phyloP scores from a whole-genome alignment of 2,113 vertebrate species.

The Chaenocephalus aceratus region DNA sequence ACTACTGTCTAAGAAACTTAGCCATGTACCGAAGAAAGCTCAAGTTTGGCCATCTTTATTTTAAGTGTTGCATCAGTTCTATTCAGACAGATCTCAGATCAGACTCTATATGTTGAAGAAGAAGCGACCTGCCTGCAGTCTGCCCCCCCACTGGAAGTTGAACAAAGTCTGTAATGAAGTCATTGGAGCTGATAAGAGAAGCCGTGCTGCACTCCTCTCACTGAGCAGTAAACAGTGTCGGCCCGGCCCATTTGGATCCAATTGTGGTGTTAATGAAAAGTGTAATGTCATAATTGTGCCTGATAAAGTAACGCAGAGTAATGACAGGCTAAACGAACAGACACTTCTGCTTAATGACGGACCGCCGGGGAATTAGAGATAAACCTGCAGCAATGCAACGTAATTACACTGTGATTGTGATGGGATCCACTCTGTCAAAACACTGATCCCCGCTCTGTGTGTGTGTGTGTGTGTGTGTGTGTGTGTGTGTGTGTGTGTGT shows the following conservation, averaged over 20 bases:
- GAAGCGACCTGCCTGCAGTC: background rate
- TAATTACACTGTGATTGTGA: slow-evolving; percentile 76
- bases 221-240: slow-evolving; percentile 40
- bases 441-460: slow-evolving; percentile 50
- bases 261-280: slow-evolving; percentile 66
- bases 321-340: slow-evolving; percentile 62
- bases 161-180: slow-evolving; percentile 39
- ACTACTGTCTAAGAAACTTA: too few species aligned
- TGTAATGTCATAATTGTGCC: slow-evolving; percentile 65
- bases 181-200: slow-evolving; percentile 54
- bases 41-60: background rate
- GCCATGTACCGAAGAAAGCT: background rate
- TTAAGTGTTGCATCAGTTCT: background rate
- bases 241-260: slow-evolving; percentile 43
- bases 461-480: slow-evolving; percentile 25
- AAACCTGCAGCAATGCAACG: slow-evolving; percentile 74
- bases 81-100: too few species aligned
- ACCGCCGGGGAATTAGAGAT: slow-evolving; percentile 65
- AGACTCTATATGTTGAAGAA: background rate
- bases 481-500: too few species aligned
- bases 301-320: slow-evolving; percentile 65
- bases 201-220: slow-evolving; percentile 2
- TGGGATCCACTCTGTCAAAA: slow-evolving; percentile 70
- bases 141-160: background rate
- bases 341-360: slow-evolving; percentile 63